Conservation (phyloP, 2,113 vertebrate genomes). For the Tyto alba region DNA sequence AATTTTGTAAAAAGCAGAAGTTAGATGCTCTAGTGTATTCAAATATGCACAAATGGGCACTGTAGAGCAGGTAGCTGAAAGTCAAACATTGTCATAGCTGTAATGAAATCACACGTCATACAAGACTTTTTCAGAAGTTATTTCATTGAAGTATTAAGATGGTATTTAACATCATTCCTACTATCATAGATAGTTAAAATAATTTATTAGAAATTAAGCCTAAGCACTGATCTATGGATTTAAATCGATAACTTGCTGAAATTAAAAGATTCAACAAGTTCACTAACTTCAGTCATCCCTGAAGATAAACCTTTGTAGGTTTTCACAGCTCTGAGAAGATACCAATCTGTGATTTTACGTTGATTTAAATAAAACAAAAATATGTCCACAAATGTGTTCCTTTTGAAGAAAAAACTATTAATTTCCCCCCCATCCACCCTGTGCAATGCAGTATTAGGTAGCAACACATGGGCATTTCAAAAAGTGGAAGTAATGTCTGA, state of each 20-base stretch:
- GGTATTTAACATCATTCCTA: neutral
- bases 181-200: neutral
- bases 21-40: neutral
- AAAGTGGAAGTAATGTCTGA: accelerated
- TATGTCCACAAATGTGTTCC: neutral
- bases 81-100: neutral
- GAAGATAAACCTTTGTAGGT: neutral
- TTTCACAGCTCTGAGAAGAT: neutral
- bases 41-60: neutral
- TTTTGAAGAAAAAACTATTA: neutral
- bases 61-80: neutral
- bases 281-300: neutral
- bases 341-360: neutral
- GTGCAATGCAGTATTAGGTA: neutral
- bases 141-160: neutral
- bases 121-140: neutral
- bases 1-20: neutral
- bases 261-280: neutral
- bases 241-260: neutral
- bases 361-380: neutral
- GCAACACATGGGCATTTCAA: neutral
- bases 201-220: neutral
- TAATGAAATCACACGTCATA: neutral
- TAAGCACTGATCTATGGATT: neutral
- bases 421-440: neutral